Percentiles rank a stretch among this genome's conserved stretches.
phyloP scores from a whole-genome alignment of 2,797 vertebrate species.

The Siniperca obscura region DNA sequence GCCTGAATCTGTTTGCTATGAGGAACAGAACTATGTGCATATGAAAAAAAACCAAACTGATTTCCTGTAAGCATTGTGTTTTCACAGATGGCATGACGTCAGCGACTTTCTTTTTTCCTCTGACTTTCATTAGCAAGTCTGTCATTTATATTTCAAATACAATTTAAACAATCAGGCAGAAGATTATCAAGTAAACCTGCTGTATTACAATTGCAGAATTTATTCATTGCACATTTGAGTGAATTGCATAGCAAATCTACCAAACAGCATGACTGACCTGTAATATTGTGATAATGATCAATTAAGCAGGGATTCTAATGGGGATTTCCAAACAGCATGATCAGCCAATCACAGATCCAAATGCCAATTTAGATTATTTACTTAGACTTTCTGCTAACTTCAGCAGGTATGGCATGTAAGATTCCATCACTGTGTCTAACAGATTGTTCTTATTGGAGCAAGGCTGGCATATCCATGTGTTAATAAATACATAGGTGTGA shows the following conservation, averaged over 20 bases:
- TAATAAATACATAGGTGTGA: background rate
- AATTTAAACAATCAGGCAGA: background rate
- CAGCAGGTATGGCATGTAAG: background rate
- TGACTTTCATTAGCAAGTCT: constrained; percentile 10
- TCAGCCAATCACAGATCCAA: background rate
- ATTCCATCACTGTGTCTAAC: background rate
- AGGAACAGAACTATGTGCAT: background rate
- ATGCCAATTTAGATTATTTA: background rate
- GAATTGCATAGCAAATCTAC: background rate
- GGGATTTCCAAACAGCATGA: background rate
- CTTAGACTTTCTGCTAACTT: background rate
- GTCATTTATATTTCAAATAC: constrained; percentile 18
- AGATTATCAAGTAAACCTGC: constrained; percentile 4
- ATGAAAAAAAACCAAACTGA: background rate
- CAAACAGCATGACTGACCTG: background rate
- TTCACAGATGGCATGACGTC: constrained; percentile 1
- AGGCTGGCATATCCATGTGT: background rate
- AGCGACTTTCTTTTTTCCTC: background rate
- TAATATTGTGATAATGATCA: background rate
- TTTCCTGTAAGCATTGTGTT: background rate
- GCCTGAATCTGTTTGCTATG: constrained; percentile 14
- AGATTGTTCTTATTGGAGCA: background rate
- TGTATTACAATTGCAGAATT: background rate
- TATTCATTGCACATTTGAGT: background rate
- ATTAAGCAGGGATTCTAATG: background rate